These are phyloP conservation scores for Parazoanthus swiftii DNA, from an alignment of 92 coral and sea anemone species.

Conservation along the genomic window DNA sequence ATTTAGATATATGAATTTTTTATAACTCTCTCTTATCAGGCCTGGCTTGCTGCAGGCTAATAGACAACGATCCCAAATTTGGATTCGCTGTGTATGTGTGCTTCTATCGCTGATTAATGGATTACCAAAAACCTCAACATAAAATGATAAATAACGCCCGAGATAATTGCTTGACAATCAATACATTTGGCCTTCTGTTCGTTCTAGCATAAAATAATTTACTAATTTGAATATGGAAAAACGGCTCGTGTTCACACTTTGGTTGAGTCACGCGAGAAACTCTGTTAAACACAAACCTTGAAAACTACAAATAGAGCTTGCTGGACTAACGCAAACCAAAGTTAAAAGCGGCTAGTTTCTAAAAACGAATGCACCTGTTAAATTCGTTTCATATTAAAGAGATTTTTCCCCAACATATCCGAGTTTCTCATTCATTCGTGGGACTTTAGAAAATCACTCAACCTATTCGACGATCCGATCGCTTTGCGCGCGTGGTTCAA, in stretches of 20 bases:
- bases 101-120: slow-evolving; percentile 57
- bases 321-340: not conserved
- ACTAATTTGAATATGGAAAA: slow-evolving; percentile 95
- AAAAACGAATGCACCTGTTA: slow-evolving; percentile 29
- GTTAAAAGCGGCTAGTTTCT: slow-evolving; percentile 7
- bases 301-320: slow-evolving; percentile 20
- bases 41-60: slow-evolving; percentile 42
- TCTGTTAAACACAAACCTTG: slow-evolving; percentile 31
- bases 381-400: slow-evolving; percentile 23
- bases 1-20: slow-evolving; percentile 47
- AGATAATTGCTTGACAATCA: slow-evolving; percentile 87
- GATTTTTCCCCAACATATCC: slow-evolving; percentile 16
- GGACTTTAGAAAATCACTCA: slow-evolving; percentile 38
- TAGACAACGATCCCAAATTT: slow-evolving; percentile 77
- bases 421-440: slow-evolving; percentile 27
- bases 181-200: slow-evolving; percentile 92
- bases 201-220: slow-evolving; percentile 93
- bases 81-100: slow-evolving; percentile 68
- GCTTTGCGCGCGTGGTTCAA: slow-evolving; percentile 38
- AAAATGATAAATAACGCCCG: slow-evolving; percentile 82
- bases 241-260: slow-evolving; percentile 61
- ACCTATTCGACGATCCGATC: slow-evolving; percentile 24
- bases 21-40: slow-evolving; percentile 46
- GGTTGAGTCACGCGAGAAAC: slow-evolving; percentile 80
- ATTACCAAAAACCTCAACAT: slow-evolving; percentile 82